Base-by-base conservation (phyloP, 2,888 invertebrate genomes). In the Saturnia japonica region DNA sequence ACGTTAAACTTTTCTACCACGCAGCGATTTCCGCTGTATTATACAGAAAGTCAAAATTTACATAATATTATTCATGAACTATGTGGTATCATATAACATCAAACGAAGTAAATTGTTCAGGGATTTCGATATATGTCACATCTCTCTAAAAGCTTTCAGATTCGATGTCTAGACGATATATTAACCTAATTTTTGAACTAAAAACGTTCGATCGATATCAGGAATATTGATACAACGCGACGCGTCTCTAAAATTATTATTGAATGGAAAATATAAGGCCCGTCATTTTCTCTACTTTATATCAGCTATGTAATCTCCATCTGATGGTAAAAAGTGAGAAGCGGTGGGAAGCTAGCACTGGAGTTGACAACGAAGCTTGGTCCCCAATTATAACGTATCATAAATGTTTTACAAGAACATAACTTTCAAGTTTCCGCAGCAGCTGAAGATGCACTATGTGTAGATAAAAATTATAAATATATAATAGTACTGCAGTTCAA, bases 21-120 rank as follows among this genome's bases (percentile, higher is more conserved):
- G 14, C 6, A 60, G 7, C 28, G 28, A 28, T 60, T 60, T 25
- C 57, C 57, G 25, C 57, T 60, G 16, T 28, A 16, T 14, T 60
- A 28, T 28, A 60, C 12, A 60, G 25, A 60, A 28, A 28, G 14
- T 4, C 12, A 25, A 28, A 60, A 60, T 60, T 60, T 60, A 28
- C 57, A 60, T 60, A 60, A 25, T 28, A 60, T 60, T 60, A 60
- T 60, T 60, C 57, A 28, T 60, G 57, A 60, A 14, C 28, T 25
- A 60, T 28, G 28, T 14, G 25, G 28, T 60, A 11, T 54, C 7
- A 54, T 19, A 8, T 19, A 51, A 1, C 12, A 19, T 51, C 19
- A 19, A 19, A 1, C 28, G 25, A 60, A 28, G 22, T 6, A 25
- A 60, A 28, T 28, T 14, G 57, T 14, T 60, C 4, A 28, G 57